These are phyloP conservation scores for Scalopus aquaticus DNA, from an alignment of 2,113 vertebrate genomes.

Conservation along the genomic window DNA sequence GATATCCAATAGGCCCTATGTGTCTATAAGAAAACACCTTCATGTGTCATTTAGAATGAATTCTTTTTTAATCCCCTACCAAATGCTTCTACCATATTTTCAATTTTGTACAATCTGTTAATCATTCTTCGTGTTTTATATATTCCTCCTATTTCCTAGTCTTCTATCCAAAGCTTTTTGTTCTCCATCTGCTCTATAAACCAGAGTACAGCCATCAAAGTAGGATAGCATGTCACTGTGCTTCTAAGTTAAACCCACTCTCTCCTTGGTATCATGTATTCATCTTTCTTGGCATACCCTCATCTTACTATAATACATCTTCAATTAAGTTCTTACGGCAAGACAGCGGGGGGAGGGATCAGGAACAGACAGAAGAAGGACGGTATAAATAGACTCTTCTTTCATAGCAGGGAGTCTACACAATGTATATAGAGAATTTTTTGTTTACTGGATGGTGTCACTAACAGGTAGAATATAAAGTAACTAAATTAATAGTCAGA, in stretches of 20 bases:
- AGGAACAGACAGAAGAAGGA: background rate
- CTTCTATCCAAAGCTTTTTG: background rate
- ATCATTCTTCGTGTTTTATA: background rate
- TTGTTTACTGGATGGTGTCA: background rate
- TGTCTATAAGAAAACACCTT: background rate
- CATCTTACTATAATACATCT: background rate
- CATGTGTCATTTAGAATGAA: background rate
- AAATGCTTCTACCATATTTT: constrained; percentile 3
- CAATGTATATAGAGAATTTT: background rate
- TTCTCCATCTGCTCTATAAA: background rate
- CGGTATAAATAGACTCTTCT: background rate
- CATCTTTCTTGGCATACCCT: background rate
- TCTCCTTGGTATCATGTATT: background rate
- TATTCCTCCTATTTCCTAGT: background rate
- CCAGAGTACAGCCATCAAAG: background rate
- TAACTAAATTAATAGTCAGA: too few relatives aligned
- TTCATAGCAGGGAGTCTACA: background rate
- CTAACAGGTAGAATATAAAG: too few relatives aligned
- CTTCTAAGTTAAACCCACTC: background rate
- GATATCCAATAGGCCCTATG: background rate
- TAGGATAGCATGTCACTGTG: background rate
- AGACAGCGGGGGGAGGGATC: background rate
- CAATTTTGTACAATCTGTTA: background rate
- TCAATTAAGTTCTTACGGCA: background rate
- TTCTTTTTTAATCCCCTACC: background rate